Base-by-base conservation (phyloP, 2,113 vertebrate species). In the Raja brachyura region DNA sequence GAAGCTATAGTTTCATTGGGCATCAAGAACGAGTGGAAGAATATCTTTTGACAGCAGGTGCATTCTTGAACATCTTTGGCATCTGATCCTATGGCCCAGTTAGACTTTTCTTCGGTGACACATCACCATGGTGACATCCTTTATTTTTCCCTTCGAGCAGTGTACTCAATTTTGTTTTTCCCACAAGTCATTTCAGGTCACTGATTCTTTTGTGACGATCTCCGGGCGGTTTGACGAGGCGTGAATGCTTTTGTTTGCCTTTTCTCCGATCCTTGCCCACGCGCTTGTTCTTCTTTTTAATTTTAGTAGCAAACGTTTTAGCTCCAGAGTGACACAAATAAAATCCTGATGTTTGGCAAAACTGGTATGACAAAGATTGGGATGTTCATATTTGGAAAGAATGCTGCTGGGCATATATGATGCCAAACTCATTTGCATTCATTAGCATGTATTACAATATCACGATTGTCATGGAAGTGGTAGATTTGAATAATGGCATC, bases 121-220 rank as follows among this genome's bases (percentile, higher is more conserved):
- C 63, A 88, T 88, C 83, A 88, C 59, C 83, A 88, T 88, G 59
- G 59, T 61, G n/a, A 88, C 61, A 66, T 31, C n/a, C n/a, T 66
- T 88, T 81, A 73, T 63, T 63, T 31, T 88, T 16, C n/a, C 83
- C 59, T 88, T 31, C 14, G 28, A 88, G 59, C 59, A 63, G n/a
- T 88, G 59, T 88, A 86, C 56, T 86, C 56, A 13, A 88, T 88
- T 83, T 88, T 88, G 59, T 63, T 88, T 88, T 63, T 88, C 83
- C 59, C 83, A 63, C 83, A 88, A 88, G 83, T 88, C 83, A 63
- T 88, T 88, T 86, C 56, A 63, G 83, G 83, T 86, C 83, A 86
- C 56, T 86, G 83, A 63, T 63, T 88, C 83, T 88, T 63, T 88
- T 88, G 83, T 31, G 59, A 66, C 13, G 16, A 88, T 3, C 83